Conservation (phyloP, 2,888 invertebrate species). For the Acleris literana region DNA sequence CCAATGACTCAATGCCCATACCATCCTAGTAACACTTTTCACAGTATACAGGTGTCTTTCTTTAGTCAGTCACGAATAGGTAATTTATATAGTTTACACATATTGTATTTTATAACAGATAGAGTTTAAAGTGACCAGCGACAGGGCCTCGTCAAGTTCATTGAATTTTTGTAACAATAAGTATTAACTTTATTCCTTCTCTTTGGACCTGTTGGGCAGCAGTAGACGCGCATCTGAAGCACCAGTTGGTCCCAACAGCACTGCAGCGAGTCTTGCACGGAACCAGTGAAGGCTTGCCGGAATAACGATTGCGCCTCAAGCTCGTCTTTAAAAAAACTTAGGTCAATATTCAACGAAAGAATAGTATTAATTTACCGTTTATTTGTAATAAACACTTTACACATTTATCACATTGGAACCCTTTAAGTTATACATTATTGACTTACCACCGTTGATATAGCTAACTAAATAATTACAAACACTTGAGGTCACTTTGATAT, state of each 20-base stretch:
- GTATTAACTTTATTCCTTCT: conserved; percentile 28
- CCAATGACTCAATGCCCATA: too few relatives aligned
- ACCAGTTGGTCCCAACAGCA: conserved; percentile 56
- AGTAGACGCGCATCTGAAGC: conserved; percentile 56
- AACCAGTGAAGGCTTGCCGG: conserved; percentile 57
- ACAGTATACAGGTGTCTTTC: too few relatives aligned
- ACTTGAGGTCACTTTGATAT: conserved; percentile 50
- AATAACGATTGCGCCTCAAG: conserved; percentile 53
- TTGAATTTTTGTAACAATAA: not conserved
- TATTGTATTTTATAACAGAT: not conserved
- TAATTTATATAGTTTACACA: not conserved
- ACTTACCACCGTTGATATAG: conserved; percentile 73
- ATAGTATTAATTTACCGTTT: conserved; percentile 70
- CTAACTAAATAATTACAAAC: conserved; percentile 62
- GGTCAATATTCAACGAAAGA: conserved; percentile 73
- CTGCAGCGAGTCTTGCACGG: conserved; percentile 59
- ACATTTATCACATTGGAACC: conserved; percentile 66
- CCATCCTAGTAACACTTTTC: too few relatives aligned
- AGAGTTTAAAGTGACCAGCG: not conserved
- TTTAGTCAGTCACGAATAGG: not conserved
- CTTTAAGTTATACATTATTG: conserved; percentile 77
- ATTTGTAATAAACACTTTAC: conserved; percentile 76
- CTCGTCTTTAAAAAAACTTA: conserved; percentile 66
- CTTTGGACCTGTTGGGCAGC: conserved; percentile 28
- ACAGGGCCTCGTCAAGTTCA: not conserved